Base-by-base conservation (phyloP, 2,888 invertebrate species). In the Tinea semifulvella region DNA sequence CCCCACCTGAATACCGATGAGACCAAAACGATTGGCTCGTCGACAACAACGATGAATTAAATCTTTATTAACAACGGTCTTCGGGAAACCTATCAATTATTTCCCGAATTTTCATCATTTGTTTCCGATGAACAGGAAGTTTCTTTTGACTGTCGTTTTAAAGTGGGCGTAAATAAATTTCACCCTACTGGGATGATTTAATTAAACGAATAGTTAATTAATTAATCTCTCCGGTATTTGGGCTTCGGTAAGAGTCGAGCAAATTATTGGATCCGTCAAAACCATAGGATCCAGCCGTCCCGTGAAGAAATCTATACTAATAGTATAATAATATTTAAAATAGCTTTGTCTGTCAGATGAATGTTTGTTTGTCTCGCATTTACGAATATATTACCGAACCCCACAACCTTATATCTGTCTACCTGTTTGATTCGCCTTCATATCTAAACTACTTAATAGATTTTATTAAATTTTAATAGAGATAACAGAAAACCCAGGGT, bases 181-280 rank as follows among this genome's bases (percentile, higher is more conserved):
- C 39, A 18, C 20, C 13, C 27, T 28, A 49, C 56, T 57, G 53
- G 57, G 57, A 62, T 65, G 61, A 66, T 72, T 72, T 68, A 70
- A 74, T 74, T 69, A 68, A 68, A 64, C 61, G 68, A 61, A 71
- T 46, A 72, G 66, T 70, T 75, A 72, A 73, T 75, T 73, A 73
- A 72, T 74, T 69, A 70, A 70, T 69, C 67, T 66, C 55, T 61
- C 60, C 39, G 46, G 42, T 43, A 43, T 46, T 44, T 61, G 28
- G 56, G 58, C 52, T 63, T 61, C 54, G 57, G 58, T 52, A 63
- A 62, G 60, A 62, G 60, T 60, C 64, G 67, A 64, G 68, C 60
- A 68, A 71, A 71, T 75, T 72, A 75, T 73, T 73, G 66, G 63
- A 70, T 65, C 68, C 67, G 66, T 71, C 70, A 69, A 69, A 72